Conservation (phyloP, 2,888 invertebrate genomes). For the Nemapogon koenigi region DNA sequence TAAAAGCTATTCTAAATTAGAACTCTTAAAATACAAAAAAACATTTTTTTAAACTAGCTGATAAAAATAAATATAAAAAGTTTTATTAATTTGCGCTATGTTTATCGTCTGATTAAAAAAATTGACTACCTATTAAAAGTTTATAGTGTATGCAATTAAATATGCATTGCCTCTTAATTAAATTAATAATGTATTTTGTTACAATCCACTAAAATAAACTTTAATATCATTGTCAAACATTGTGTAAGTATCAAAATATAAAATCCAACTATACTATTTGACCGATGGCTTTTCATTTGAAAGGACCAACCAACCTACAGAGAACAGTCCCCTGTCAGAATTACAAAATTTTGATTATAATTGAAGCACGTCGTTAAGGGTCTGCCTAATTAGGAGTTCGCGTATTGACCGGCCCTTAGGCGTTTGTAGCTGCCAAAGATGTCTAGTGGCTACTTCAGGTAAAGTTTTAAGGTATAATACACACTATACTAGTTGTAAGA, state of each 20-base stretch:
- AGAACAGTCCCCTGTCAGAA: slow-evolving; percentile 39
- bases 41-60: too few relatives aligned
- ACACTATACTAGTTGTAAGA: too few relatives aligned
- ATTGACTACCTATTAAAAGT: too few relatives aligned
- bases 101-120: too few relatives aligned
- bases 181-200: too few relatives aligned
- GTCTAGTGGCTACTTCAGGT: not conserved
- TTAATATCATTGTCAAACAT: not conserved
- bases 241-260: slow-evolving; percentile 22
- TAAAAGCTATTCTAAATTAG: too few relatives aligned
- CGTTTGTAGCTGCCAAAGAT: slow-evolving; percentile 22
- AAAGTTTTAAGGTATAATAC: not conserved
- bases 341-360: slow-evolving; percentile 43
- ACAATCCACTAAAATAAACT: not conserved
- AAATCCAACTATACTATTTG: slow-evolving; percentile 3
- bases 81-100: too few relatives aligned
- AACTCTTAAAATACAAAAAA: not conserved
- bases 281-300: slow-evolving; percentile 8
- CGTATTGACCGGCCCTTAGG: slow-evolving; percentile 39
- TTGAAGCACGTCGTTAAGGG: slow-evolving; percentile 38
- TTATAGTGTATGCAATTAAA: too few relatives aligned
- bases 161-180: too few relatives aligned
- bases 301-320: slow-evolving; percentile 7
- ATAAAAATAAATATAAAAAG: too few relatives aligned
- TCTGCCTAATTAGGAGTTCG: slow-evolving; percentile 46